Evolutionary conservation across 1,140 invertebrate genomes (phyloP).

Genomic region (Caenorhabditis tropicalis): DNA sequence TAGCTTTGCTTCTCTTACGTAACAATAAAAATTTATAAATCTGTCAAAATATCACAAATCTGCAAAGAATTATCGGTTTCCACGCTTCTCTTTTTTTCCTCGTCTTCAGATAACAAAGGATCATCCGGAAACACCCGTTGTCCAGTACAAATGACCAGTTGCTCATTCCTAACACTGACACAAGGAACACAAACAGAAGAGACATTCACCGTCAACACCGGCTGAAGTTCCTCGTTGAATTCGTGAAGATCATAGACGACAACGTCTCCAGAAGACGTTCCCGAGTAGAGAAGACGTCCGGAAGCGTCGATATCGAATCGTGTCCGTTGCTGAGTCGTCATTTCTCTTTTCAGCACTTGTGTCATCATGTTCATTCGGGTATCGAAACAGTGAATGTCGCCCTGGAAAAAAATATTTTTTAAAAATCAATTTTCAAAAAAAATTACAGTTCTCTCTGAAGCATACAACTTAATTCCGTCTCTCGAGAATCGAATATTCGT

Average conservation of each 20-base stretch:
- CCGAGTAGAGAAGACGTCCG: background rate
- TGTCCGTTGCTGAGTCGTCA: background rate
- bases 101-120: background rate
- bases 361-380: constrained; percentile 23
- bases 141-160: background rate
- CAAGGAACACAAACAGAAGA: background rate
- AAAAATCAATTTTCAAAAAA: no score
- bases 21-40: background rate
- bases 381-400: constrained; percentile 28
- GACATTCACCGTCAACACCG: background rate
- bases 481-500: background rate
- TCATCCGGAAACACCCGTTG: constrained; percentile 3
- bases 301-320: background rate
- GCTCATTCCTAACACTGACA: background rate
- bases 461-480: constrained; percentile 6
- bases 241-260: constrained; percentile 5
- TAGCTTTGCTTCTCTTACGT: no score
- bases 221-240: background rate
- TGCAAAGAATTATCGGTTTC: background rate
- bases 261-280: background rate
- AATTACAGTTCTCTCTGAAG: background rate
- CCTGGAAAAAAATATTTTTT: background rate
- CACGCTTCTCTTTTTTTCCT: background rate
- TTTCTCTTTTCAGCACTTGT: background rate
- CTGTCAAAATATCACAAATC: background rate